Evolutionary conservation across 2,888 invertebrate species (phyloP), one percentile per base, ranked within the genome.

Genomic region (Stegophylla sp.): DNA sequence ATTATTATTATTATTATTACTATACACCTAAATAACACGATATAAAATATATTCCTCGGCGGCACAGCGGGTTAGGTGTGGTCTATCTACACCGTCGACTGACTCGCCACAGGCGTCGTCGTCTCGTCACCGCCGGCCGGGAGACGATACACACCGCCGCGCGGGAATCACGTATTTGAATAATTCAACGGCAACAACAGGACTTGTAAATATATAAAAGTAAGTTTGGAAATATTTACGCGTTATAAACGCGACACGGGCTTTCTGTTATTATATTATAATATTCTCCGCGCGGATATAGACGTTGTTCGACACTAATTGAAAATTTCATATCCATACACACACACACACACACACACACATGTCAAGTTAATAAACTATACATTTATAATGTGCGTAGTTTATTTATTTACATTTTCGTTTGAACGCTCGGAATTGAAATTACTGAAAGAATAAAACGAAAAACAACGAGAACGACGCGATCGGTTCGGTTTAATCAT

Each of bases 21-120:
- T n/a, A n/a, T n/a, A n/a, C n/a, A n/a, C n/a, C n/a, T n/a, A n/a
- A n/a, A n/a, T n/a, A n/a, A n/a, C n/a, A n/a, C n/a, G n/a, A n/a
- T n/a, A n/a, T n/a, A n/a, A n/a, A n/a, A n/a, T n/a, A n/a, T n/a
- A n/a, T n/a, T n/a, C 71, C 51, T 23, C 67, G 53, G 34, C 48
- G n/a, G 71, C 79, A 41, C 79, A 79, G 79, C 79, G 79, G 75
- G 73, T 59, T 79, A 79, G 61, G 77, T 79, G 77, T 63, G 12
- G 34, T 67, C 71, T 71, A 61, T 77, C 77, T 69, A 28, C 28
- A 20, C 61, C 63, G 59, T 69, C 67, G 59, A 43, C n/a, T 34
- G 4, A 34, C 75, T 53, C 71, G 34, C 12, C 59, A 13, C 45
- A n/a, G 45, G 3, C 34, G 34, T 34, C 34, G 34, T 34, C 34